These are phyloP conservation scores for Macroteleia sp. DNA, from an alignment of 2,888 invertebrate genomes.

Conservation along the genomic window DNA sequence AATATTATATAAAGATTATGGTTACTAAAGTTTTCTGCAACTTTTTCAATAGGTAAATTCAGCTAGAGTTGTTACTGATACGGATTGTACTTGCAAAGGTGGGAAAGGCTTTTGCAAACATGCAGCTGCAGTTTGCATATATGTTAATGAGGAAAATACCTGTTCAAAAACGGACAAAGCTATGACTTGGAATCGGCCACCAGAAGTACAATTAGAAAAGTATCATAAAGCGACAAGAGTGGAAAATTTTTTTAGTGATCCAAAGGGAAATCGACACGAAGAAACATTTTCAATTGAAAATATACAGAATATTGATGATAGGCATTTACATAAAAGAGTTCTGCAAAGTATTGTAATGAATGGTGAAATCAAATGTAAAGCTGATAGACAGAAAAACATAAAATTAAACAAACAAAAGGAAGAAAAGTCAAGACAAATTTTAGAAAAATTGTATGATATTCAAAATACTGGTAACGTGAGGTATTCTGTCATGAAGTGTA, in stretches of 20 bases:
- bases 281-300: slow-evolving; percentile 14
- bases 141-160: slow-evolving; percentile 15
- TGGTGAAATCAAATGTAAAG: not conserved
- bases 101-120: slow-evolving; percentile 33
- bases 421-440: not conserved
- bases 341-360: not conserved
- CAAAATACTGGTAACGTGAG: not conserved
- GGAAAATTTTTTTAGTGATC: slow-evolving; percentile 3
- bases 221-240: slow-evolving; percentile 17
- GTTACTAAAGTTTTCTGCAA: no score
- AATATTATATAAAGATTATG: no score
- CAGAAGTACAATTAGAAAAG: slow-evolving; percentile 20
- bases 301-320: not conserved
- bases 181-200: slow-evolving; percentile 33
- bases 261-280: not conserved
- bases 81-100: slow-evolving; percentile 22
- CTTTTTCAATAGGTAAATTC: not conserved
- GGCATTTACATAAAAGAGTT: no score
- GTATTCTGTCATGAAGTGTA: not conserved
- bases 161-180: slow-evolving; percentile 23
- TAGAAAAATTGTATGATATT: not conserved
- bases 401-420: not conserved
- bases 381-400: not conserved
- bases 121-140: slow-evolving; percentile 34
- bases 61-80: not conserved